Base-by-base conservation (phyloP, 2,888 invertebrate species). In the Andricus quercusramuli region DNA sequence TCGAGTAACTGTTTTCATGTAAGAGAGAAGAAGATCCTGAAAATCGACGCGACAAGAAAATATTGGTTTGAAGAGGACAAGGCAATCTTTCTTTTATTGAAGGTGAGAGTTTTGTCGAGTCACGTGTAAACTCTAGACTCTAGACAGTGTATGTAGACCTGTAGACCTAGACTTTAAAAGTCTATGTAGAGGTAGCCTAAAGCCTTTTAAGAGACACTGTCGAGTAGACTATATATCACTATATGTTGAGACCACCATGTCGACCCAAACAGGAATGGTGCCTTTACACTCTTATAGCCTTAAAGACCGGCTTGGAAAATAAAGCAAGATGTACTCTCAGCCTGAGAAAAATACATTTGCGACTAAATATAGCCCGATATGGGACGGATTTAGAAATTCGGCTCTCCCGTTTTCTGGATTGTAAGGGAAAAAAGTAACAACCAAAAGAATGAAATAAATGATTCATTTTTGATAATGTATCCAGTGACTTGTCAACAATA, bases 381-480 rank as follows among this genome's bases (percentile, higher is more conserved):
- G 80, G 84, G 87, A 88, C 88, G 85, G 84, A 90, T 91, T 90
- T 89, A 90, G 89, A 89, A 90, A 88, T 88, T 87, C 86, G 85
- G 84, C 85, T 88, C 83, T 77, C 79, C 78, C 25, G 74, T 82
- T 83, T 79, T 80, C 80, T 80, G 77, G 78, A 68, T 47, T 80
- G 79, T 22, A 22, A 11, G 47, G 17, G 5, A 47, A 47, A 47
- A 47, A 47, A 47, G 47, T 17, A 47, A 47, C 80, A 80, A 11
- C 41, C 15, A 20, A n/a, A 67, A 76, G 74, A 77, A 44, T 44
- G 44, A 44, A 44, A 15, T 3, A 44, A 44, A 15, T 44, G 0
- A 44, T 44, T 15, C 0, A 44, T 44, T 44, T 44, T 15, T 44
- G 3, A 44, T 44, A 15, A 44, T 44, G 1, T 13, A 44, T 15